A percentile compares a stretch with the other conserved stretches of the same genome.
Evolutionary conservation across 1,140 invertebrate genomes (phyloP).

Genomic region (Rhagoletis zephyria): DNA sequence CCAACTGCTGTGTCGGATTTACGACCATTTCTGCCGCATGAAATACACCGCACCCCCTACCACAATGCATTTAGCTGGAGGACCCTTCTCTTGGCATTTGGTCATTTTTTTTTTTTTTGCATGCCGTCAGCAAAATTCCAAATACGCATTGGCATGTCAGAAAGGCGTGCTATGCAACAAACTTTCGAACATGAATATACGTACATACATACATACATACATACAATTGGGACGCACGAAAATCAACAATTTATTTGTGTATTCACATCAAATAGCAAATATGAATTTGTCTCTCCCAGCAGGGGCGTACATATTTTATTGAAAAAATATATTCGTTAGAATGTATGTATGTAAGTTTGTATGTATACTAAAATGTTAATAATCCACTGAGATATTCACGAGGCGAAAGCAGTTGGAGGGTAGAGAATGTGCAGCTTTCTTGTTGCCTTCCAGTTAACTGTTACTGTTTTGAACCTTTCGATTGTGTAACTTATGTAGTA

Average conservation of each 20-base stretch:
- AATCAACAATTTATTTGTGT: constrained; percentile 37
- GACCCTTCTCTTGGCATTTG: neutral
- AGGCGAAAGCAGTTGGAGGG: neutral
- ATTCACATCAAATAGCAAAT: constrained; percentile 44
- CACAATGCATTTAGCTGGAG: neutral
- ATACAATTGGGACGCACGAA: neutral
- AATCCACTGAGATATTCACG: constrained; percentile 11
- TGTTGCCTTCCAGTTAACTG: neutral
- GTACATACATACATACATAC: neutral
- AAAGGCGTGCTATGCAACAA: neutral
- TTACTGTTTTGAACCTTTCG: neutral
- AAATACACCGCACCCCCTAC: neutral
- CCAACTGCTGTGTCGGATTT: constrained; percentile 36
- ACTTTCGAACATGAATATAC: neutral
- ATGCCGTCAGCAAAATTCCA: constrained; percentile 19
- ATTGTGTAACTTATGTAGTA: neutral
- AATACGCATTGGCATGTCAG: neutral
- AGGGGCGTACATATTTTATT: constrained; percentile 38
- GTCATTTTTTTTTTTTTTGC: neutral
- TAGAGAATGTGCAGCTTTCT: neutral
- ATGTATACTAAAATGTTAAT: neutral
- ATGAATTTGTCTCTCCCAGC: constrained; percentile 33
- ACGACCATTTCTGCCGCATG: constrained; percentile 30
- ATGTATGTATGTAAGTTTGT: too few relatives aligned
- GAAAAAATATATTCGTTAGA: neutral